A percentile compares a stretch with the other conserved stretches of the same genome.
phyloP scores from a whole-genome alignment of 1,140 invertebrate genomes.

The Meteorus sp. region DNA sequence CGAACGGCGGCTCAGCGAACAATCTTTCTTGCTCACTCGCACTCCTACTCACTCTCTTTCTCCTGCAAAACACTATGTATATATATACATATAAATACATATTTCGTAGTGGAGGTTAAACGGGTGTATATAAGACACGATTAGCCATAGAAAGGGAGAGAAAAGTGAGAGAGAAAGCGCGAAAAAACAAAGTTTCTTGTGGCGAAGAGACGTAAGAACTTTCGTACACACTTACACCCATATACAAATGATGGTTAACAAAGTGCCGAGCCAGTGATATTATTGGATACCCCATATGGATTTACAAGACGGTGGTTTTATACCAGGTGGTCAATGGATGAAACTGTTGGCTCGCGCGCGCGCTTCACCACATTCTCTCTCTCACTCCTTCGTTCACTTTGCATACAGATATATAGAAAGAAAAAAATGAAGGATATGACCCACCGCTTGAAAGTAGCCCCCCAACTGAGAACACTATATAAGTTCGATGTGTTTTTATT shows the following conservation, averaged over 20 bases:
- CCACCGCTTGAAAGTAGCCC: conserved; percentile 34
- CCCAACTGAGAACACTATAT: conserved; percentile 45
- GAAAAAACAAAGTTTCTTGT: background rate
- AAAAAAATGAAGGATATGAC: no score
- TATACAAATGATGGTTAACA: conserved; percentile 14
- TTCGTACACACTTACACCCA: background rate
- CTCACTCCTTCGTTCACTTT: background rate
- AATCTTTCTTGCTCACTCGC: no score
- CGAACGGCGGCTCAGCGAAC: conserved; percentile 21
- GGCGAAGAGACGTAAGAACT: conserved; percentile 5
- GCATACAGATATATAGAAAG: no score
- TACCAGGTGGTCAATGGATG: conserved; percentile 44
- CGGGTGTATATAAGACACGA: conserved; percentile 10
- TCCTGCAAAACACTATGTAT: background rate
- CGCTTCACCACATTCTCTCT: background rate
- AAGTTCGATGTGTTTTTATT: no score
- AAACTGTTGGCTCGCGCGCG: conserved; percentile 14
- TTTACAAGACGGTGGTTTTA: conserved; percentile 23
- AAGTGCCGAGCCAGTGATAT: conserved; percentile 20
- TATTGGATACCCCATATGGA: conserved; percentile 21
- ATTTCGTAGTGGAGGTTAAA: background rate
- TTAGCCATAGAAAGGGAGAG: no score
- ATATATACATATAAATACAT: background rate
- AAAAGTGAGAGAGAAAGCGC: no score
- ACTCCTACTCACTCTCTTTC: no score